Evolutionary conservation across 2,113 vertebrate genomes (phyloP).

Genomic region (Anhinga anhinga): DNA sequence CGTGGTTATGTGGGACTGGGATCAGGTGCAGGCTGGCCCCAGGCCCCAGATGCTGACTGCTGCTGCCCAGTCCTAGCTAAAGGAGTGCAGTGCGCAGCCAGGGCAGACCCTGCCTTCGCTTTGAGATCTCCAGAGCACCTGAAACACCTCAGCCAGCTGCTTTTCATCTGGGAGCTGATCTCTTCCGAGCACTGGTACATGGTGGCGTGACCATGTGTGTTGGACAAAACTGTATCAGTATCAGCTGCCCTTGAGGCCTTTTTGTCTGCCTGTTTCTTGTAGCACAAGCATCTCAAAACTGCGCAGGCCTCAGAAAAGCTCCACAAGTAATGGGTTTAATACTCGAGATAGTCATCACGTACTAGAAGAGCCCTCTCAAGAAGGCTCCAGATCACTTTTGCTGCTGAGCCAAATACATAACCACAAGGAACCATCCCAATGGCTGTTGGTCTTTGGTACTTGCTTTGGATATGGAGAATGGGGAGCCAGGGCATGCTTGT

Average conservation of each 20-base stretch:
- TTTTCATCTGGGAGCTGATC: neutral
- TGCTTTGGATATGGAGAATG: neutral
- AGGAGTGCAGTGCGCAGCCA: neutral
- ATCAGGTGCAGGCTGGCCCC: neutral
- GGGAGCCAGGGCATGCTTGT: neutral
- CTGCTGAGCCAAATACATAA: neutral
- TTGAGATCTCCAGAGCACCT: neutral
- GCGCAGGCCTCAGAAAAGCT: neutral
- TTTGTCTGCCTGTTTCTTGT: neutral
- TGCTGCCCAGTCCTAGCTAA: neutral
- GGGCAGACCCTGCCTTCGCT: neutral
- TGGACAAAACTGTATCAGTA: neutral
- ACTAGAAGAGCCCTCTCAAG: neutral
- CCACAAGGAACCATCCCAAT: neutral
- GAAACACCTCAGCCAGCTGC: neutral
- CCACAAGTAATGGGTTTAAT: neutral
- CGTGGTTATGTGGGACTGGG: neutral
- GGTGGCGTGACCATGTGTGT: fast-evolving
- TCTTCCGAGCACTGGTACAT: fast-evolving
- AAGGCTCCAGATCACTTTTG: neutral
- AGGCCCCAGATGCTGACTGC: neutral
- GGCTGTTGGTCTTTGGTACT: neutral
- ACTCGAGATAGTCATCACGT: fast-evolving
- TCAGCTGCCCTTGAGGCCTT: neutral
- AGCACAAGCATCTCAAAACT: neutral